A percentile compares a stretch with the other conserved stretches of the same genome.
Evolutionary conservation across 2,888 invertebrate genomes (phyloP).

Genomic region (Drosophila subquinaria): DNA sequence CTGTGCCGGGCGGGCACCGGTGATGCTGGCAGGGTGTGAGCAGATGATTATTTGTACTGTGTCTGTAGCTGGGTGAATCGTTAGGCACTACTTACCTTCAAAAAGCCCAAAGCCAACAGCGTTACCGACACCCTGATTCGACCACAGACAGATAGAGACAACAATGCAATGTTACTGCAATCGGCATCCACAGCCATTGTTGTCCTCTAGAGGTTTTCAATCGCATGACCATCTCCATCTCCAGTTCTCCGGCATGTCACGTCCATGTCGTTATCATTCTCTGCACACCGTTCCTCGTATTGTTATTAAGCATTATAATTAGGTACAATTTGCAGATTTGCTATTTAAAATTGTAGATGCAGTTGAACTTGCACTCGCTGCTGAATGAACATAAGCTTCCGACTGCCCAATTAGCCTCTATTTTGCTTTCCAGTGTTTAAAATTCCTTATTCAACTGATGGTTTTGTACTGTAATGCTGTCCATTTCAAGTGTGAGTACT

Average conservation of each 20-base stretch:
- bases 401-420: conserved; percentile 19
- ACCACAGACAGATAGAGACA: neutral
- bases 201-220: neutral
- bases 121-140: conserved; percentile 36
- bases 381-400: neutral
- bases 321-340: conserved; percentile 43
- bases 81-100: conserved; percentile 37
- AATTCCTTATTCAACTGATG: no score
- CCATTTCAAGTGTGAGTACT: no score
- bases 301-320: conserved; percentile 53
- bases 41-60: neutral
- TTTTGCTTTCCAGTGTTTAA: neutral
- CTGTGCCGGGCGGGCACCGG: conserved; percentile 25
- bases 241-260: conserved; percentile 34
- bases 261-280: conserved; percentile 50
- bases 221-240: neutral
- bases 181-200: conserved; percentile 27
- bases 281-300: conserved; percentile 20
- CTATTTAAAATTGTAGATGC: conserved; percentile 34
- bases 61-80: conserved; percentile 12
- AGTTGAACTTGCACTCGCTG: conserved; percentile 4
- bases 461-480: no score
- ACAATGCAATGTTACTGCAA: conserved; percentile 39
- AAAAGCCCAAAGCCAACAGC: conserved; percentile 32
- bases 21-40: conserved; percentile 6